A percentile compares a stretch with the other conserved stretches of the same genome.
These are phyloP conservation scores for Phyllotis vaccarum DNA, from an alignment of 2,797 vertebrate genomes.

Conservation along the genomic window DNA sequence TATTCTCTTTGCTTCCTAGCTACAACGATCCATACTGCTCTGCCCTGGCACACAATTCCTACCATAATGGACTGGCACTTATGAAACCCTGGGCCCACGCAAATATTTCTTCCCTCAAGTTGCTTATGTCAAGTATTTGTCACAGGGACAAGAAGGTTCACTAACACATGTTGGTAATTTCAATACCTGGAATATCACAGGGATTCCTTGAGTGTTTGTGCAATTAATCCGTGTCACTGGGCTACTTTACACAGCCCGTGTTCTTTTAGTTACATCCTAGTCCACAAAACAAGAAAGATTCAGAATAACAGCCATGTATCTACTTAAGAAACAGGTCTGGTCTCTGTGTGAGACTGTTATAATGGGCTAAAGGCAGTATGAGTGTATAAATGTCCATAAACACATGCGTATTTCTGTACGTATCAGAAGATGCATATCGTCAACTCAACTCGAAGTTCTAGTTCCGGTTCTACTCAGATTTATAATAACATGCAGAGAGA, in stretches of 20 bases:
- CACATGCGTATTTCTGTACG: not conserved
- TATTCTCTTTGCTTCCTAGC: not conserved
- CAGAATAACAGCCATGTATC: not conserved
- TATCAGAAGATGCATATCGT: not conserved
- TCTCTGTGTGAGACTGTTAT: not conserved
- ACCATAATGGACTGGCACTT: not conserved
- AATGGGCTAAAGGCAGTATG: not conserved
- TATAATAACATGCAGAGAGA: not conserved
- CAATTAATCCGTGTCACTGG: not conserved
- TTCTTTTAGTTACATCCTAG: not conserved
- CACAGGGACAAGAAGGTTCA: not conserved
- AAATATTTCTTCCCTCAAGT: not conserved
- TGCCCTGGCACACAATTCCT: not conserved
- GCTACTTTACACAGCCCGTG: not conserved
- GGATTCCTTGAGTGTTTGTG: not conserved
- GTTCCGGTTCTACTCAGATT: not conserved
- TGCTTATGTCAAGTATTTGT: not conserved
- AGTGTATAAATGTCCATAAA: too few species aligned
- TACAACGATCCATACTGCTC: not conserved
- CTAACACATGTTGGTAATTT: not conserved
- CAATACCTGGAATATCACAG: not conserved
- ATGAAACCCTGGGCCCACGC: not conserved
- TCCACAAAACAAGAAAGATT: not conserved
- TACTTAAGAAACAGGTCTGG: conserved; percentile 10
- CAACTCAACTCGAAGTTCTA: conserved; percentile 57